Percentiles rank a stretch among this genome's conserved stretches.
Evolutionary conservation across 2,888 invertebrate genomes (phyloP).

Genomic region (Epirrita christyi): DNA sequence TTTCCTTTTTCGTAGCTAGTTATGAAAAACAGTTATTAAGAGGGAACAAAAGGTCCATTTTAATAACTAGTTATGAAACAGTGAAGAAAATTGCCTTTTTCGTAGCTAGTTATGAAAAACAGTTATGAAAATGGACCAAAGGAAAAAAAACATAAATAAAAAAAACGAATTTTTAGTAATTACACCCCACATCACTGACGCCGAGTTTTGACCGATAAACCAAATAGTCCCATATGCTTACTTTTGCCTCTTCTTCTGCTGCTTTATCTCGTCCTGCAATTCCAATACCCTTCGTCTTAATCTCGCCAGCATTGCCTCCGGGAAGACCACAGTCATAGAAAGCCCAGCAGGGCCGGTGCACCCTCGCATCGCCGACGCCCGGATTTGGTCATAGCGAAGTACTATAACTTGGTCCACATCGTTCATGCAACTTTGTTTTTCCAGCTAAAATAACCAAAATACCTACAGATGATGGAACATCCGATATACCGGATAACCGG

Average conservation of each 20-base stretch:
- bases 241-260: slow-evolving; percentile 86
- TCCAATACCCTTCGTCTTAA: slow-evolving; percentile 87
- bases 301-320: slow-evolving; percentile 82
- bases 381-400: slow-evolving; percentile 88
- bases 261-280: slow-evolving; percentile 86
- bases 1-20: too few species aligned
- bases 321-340: slow-evolving; percentile 86
- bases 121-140: too few species aligned
- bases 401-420: slow-evolving; percentile 89
- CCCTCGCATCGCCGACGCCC: slow-evolving; percentile 74
- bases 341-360: slow-evolving; percentile 69
- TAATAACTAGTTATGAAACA: too few species aligned
- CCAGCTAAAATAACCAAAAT: slow-evolving; percentile 74
- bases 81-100: too few species aligned
- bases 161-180: too few species aligned
- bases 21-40: too few species aligned
- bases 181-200: background rate
- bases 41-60: too few species aligned
- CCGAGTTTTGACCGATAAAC: background rate
- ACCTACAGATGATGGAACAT: too few species aligned
- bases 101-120: too few species aligned
- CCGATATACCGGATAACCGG: too few species aligned
- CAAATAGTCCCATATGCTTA: slow-evolving; percentile 42
- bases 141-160: too few species aligned
- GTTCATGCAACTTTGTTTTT: slow-evolving; percentile 91